phyloP scores from a whole-genome alignment of 1,140 invertebrate genomes.

The Atta texana region DNA sequence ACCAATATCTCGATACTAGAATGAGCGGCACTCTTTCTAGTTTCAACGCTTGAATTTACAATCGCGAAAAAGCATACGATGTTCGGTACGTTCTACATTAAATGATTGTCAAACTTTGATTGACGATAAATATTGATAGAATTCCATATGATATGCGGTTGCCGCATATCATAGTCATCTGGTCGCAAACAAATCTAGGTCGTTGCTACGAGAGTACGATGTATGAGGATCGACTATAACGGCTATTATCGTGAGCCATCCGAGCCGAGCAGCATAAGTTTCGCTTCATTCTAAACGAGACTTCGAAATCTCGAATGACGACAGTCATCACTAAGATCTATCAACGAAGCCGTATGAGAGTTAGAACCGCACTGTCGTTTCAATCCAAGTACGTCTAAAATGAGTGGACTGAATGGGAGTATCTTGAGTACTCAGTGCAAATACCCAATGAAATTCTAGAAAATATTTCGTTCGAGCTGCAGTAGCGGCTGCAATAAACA shows the following conservation, averaged over 20 bases:
- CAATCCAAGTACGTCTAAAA: conserved; percentile 30
- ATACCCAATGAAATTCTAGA: conserved; percentile 7
- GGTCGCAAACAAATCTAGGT: conserved; percentile 66
- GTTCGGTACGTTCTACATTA: not conserved
- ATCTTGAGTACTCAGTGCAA: not conserved
- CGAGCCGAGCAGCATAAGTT: conserved; percentile 46
- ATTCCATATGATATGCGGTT: not conserved
- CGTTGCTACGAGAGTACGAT: conserved; percentile 14
- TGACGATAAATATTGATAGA: conserved; percentile 40
- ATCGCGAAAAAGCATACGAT: not conserved
- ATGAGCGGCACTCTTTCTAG: not conserved
- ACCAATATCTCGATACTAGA: not conserved
- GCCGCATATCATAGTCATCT: conserved; percentile 21
- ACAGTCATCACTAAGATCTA: conserved; percentile 12
- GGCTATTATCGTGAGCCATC: conserved; percentile 58
- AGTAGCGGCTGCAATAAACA: conserved; percentile 8
- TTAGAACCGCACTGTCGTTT: conserved; percentile 6
- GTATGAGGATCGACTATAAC: conserved; percentile 41
- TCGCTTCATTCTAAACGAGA: not conserved
- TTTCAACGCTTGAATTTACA: not conserved
- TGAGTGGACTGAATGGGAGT: conserved; percentile 14
- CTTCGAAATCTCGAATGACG: conserved; percentile 41
- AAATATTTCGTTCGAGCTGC: conserved; percentile 31
- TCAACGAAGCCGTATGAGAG: not conserved
- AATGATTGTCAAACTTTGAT: conserved; percentile 19